Conservation (phyloP, 2,797 vertebrate species). For the Chromobotia macracanthus region DNA sequence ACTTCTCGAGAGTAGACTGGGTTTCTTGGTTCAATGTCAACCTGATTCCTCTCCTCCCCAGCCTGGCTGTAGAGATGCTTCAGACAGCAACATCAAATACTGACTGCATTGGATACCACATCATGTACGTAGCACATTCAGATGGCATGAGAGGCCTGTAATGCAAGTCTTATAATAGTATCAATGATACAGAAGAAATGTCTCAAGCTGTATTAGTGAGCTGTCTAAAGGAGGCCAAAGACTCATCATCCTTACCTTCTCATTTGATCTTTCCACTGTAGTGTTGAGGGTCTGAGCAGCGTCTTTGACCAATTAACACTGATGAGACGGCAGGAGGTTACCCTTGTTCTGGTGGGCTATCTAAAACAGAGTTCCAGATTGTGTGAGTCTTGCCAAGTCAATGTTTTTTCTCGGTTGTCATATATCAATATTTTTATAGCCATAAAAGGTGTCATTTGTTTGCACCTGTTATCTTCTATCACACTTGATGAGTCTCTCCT, state of each 20-base stretch:
- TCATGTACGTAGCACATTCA: conserved; percentile 57
- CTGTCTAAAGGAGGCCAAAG: neutral
- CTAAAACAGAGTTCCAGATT: conserved; percentile 40
- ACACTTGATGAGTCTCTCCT: no score
- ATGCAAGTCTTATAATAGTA: neutral
- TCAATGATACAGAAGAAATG: conserved; percentile 35
- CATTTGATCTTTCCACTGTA: conserved; percentile 11
- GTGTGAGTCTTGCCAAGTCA: neutral
- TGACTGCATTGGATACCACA: conserved; percentile 58
- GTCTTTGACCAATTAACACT: conserved; percentile 23
- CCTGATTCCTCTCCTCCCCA: conserved; percentile 57
- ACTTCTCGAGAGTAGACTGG: conserved; percentile 48
- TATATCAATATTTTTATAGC: no score
- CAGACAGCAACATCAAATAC: conserved; percentile 55
- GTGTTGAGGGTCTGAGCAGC: conserved; percentile 53
- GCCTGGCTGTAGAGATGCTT: conserved; percentile 48
- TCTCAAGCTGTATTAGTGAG: neutral
- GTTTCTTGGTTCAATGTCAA: conserved; percentile 57
- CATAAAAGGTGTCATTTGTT: no score
- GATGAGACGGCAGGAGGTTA: conserved; percentile 1
- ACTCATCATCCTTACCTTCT: conserved; percentile 55
- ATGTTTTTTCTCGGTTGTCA: no score
- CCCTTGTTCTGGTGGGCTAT: conserved; percentile 44
- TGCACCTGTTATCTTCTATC: no score
- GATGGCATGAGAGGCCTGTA: neutral